Evolutionary conservation across 2,113 vertebrate genomes (phyloP).

Genomic region (Thamnophis sirtalis): DNA sequence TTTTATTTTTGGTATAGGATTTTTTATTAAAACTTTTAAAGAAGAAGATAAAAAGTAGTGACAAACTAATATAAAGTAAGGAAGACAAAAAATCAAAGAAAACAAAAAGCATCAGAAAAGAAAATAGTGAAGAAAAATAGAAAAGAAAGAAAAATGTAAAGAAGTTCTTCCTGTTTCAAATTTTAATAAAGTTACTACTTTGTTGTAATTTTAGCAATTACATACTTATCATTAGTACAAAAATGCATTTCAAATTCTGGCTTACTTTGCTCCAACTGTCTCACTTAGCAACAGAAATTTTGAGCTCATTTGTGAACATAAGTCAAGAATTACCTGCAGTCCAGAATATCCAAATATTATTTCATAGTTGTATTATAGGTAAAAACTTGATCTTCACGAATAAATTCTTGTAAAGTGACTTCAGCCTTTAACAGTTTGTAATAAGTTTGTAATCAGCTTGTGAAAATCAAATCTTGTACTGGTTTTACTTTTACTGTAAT

Average conservation of each 20-base stretch:
- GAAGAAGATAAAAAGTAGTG: background rate
- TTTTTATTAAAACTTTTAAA: background rate
- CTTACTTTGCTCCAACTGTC: background rate
- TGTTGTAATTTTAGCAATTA: background rate
- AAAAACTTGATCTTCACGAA: background rate
- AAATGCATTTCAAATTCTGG: too few relatives aligned
- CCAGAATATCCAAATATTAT: background rate
- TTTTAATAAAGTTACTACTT: background rate
- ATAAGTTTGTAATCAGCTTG: background rate
- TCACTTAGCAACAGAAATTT: background rate
- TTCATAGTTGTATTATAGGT: background rate
- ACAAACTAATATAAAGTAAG: background rate
- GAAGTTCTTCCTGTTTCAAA: background rate
- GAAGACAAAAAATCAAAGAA: background rate
- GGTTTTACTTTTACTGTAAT: background rate
- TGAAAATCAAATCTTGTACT: background rate
- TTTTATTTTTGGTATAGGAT: background rate
- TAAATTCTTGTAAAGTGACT: background rate
- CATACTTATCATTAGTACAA: background rate
- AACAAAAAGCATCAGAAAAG: background rate
- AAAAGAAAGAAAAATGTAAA: background rate
- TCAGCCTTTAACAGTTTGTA: background rate
- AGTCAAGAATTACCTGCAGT: background rate
- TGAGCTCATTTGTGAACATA: background rate
- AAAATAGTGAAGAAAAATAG: background rate